Base-by-base conservation (phyloP, 2,113 vertebrate genomes). In the Pluvianellus socialis region DNA sequence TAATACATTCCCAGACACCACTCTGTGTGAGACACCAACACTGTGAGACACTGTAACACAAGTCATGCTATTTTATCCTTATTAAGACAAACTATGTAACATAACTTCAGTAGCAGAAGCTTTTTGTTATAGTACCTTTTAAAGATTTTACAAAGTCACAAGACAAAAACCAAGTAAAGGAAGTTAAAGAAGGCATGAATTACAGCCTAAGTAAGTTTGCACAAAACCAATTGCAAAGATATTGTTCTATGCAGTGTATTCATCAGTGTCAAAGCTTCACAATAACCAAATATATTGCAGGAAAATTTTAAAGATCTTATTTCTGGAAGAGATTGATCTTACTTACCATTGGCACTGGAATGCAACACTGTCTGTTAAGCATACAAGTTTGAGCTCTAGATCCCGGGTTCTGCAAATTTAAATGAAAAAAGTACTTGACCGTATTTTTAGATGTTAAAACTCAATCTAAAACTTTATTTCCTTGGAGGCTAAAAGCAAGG, bases 341-440 rank as follows among this genome's bases (percentile, higher is more conserved):
- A 86, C 96, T 95, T 88, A 97, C 95, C 91, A 95, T 93, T 90
- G 18, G 91, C 66, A 94, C 32, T 59, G 47, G 42, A 91, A 92
- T 28, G 52, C 45, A 83, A 88, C 19, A 40, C 50, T 38, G 59
- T 66, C 67, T 68, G 27, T 63, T 79, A 85, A 12, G 30, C 38
- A 50, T 35, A 73, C 21, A 88, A 76, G 53, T 66, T 28, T 79
- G 35, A 91, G 38, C 38, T 93, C 74, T 12, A 4, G 63, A 75
- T 95, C 28, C 71, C 0, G 0, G 66, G 28, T 62, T 87, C 97
- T 94, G 85, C 23, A 91, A 91, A 91, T 90, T 85, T 79, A 95
- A 95, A 85, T 68, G 17, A 84, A 88, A 90, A 45, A 10, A 38
- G 10, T 49, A 79, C 72, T 75, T 92, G 24, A 92, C 49, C 7